Base-by-base conservation (phyloP, 2,888 invertebrate species). In the Tuta absoluta region DNA sequence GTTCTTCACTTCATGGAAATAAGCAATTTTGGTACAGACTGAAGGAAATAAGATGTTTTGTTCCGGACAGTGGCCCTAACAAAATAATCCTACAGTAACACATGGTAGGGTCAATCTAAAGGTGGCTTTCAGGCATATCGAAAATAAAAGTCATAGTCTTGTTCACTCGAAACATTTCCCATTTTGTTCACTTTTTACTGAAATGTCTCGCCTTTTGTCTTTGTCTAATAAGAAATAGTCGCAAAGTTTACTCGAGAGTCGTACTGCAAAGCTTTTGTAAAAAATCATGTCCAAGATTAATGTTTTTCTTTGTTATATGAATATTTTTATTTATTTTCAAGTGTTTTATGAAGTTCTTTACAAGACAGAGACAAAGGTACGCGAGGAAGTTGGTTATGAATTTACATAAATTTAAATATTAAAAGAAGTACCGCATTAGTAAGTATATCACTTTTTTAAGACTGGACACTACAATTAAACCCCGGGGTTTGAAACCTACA, bases 221-320 rank as follows among this genome's bases (percentile, higher is more conserved):
- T 66, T 68, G 61, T 67, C 67, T 70, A 70, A 72, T 67, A 72
- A 70, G 70, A 67, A 70, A 67, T 69, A 68, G 69, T 72, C 24
- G 41, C 62, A 63, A 68, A 68, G 65, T 69, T 68, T 66, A 65
- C 64, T 66, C 61, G 33, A 49, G 51, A 51, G 41, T 19, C 60
- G 21, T 12, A 51, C 21, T 51, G 2, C 19, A 19, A 19, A 7
- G 48, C 48, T 23, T 58, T 58, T 38, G 58, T 38, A 23, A 19
- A 33, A 58, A 58, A 38, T 58, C 19, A 58, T 38, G 38, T 58
- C 11, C 23, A 60, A 24, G 45, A 60, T 60, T 60, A 41, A 60
- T 60, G 24, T 38, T 60, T 60, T 21, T 51, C 51, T 51, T 23
- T 51, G 51, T 51, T 51, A 12, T 2, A 49, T 19, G 11, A 21